Percentiles rank a stretch among this genome's conserved stretches.
phyloP scores from a whole-genome alignment of 2,888 invertebrate species.

The Penaeus monodon region DNA sequence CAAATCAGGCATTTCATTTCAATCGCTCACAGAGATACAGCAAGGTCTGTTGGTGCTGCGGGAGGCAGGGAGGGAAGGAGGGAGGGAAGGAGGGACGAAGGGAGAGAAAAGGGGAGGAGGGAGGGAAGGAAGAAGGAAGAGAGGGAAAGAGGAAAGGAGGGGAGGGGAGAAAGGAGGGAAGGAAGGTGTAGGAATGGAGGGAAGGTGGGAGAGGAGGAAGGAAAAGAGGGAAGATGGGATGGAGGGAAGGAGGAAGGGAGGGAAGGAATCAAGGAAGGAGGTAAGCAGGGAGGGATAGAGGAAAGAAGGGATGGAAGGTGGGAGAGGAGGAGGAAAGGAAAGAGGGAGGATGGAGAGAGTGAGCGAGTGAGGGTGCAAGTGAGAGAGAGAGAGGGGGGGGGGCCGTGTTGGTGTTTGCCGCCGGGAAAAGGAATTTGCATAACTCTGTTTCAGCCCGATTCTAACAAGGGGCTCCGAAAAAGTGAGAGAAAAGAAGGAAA shows the following conservation, averaged over 20 bases:
- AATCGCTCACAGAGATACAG: too few relatives aligned
- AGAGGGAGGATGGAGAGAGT: too few relatives aligned
- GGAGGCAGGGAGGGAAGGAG: background rate
- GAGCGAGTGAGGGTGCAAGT: too few relatives aligned
- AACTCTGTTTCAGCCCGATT: background rate
- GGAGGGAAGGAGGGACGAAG: background rate
- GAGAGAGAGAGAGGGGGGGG: background rate
- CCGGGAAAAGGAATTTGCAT: background rate
- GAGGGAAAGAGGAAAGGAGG: background rate
- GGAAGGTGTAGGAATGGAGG: background rate
- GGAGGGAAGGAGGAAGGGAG: too few relatives aligned
- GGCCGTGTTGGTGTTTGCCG: background rate
- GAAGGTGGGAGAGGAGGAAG: background rate
- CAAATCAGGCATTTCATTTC: too few relatives aligned
- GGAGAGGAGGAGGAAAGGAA: too few relatives aligned
- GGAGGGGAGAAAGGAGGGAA: background rate
- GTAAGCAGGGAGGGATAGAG: too few relatives aligned
- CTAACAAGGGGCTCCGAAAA: background rate
- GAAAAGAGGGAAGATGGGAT: background rate
- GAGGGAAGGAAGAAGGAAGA: too few relatives aligned
- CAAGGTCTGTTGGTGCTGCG: too few relatives aligned
- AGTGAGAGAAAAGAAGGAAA: background rate
- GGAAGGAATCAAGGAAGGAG: too few relatives aligned
- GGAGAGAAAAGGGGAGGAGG: background rate
- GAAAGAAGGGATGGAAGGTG: too few relatives aligned